A percentile compares a stretch with the other conserved stretches of the same genome.
These are phyloP conservation scores for Epinephelus moara DNA, from an alignment of 2,113 vertebrate genomes.

Conservation along the genomic window DNA sequence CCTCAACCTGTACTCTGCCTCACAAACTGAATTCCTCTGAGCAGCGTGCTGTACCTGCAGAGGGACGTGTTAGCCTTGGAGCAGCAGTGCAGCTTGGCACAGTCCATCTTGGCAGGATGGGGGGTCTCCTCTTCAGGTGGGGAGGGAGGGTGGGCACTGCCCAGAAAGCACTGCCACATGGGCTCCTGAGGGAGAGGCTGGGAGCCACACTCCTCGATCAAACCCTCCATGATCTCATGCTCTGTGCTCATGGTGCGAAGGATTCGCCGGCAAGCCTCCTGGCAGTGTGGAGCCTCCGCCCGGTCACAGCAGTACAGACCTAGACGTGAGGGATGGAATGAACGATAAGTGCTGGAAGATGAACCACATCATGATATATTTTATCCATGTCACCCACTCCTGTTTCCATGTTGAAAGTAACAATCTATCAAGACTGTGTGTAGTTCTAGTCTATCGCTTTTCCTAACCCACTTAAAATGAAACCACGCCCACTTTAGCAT, in stretches of 20 bases:
- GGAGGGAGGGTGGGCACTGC: constrained; percentile 90
- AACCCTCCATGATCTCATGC: constrained; percentile 97
- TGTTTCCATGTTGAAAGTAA: too few species aligned
- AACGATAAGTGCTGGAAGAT: not conserved
- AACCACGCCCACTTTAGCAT: too few species aligned
- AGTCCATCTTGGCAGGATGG: constrained; percentile 93
- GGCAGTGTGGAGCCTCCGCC: constrained; percentile 93
- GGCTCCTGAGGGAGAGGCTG: constrained; percentile 98
- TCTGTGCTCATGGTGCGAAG: constrained; percentile 97
- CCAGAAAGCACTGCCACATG: constrained; percentile 98
- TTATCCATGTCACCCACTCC: too few species aligned
- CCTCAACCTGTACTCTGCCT: not conserved
- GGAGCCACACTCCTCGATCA: constrained; percentile 93
- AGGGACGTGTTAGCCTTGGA: constrained; percentile 96
- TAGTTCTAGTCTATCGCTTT: too few species aligned
- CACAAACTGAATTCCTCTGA: not conserved
- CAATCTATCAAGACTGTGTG: too few species aligned
- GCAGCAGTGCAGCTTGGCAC: constrained; percentile 98
- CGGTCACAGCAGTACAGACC: constrained; percentile 97
- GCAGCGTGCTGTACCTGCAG: constrained; percentile 87
- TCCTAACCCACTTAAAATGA: too few species aligned
- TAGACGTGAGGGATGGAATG: constrained; percentile 57
- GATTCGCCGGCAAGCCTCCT: constrained; percentile 92
- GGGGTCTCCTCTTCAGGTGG: constrained; percentile 90
- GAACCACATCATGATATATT: not conserved